Base-by-base conservation (phyloP, 2,797 vertebrate genomes). In the Tiaroga cobitis region DNA sequence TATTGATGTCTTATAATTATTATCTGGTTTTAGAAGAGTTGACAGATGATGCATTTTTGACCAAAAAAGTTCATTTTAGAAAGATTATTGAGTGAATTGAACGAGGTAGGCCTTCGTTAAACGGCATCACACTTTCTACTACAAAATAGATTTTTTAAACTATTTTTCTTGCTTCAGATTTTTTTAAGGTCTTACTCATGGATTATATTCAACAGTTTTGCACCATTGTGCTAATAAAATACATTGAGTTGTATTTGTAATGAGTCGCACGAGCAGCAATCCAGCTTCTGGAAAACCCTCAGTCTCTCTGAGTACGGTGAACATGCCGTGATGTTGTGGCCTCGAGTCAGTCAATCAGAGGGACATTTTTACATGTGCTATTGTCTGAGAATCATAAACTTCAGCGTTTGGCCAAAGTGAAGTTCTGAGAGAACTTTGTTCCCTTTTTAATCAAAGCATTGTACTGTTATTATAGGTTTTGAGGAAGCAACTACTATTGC, bases 401-500 rank as follows among this genome's bases (percentile, higher is more conserved):
- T 83, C 19, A 83, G 83, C 69, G 74, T 85, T 78, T 75, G 93
- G 91, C 88, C 94, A 94, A 95, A 94, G 92, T 90, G 91, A 94
- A 92, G 93, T 94, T 93, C 90, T 88, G 92, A 92, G 84, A 87
- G 41, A 26, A 68, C 3, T 72, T 89, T 90, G 93, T 95, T 95
- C 95, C 94, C 88, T 91, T 94, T 95, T 95, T 93, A 65, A 87
- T 90, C 77, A 89, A 88, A 89, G 65, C 90, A 34, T 86, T 87
- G 85, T 88, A 87, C 89, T 88, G 87, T 92, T 92, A 90, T 90
- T 91, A 7, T 49, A 37, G 81, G 3, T 88, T 90, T 91, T 92
- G 93, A 92, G 94, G 95, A 95, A 95, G 93, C 93, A 73, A 24
- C 88, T 90, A 91, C 92, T 89, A 77, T 86, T 89, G 77, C 84